Evolutionary conservation across 2,113 vertebrate genomes (phyloP), one percentile per base, ranked within the genome.

Genomic region (Atrichornis clamosus): DNA sequence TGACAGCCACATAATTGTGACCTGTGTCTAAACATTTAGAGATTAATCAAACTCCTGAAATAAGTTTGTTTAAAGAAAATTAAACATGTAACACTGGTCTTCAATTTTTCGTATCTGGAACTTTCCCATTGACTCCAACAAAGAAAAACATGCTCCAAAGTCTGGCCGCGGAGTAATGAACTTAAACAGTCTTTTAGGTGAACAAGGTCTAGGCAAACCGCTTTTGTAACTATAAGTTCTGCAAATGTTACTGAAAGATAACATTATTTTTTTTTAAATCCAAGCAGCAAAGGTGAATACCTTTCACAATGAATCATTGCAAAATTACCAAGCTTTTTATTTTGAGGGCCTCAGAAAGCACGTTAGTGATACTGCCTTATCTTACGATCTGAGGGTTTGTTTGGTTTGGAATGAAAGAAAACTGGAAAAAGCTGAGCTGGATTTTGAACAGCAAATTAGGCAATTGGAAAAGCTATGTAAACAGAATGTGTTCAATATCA

Each of bases 221-320:
- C 84, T 93, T 95, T 77, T 96, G 95, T 94, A 95, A 94, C 79
- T 90, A 21, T 64, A 96, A 89, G 64, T 93, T 96, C 73, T 94
- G 96, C 90, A 94, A 94, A 94, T 84, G 83, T 92, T 90, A 86
- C 79, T 92, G 50, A 84, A 93, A 94, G 90, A 95, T 95, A 89
- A 96, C 49, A 49, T 47, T 74, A 49, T 47, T 92, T 90, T 86
- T 95, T 81, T 72, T 46, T 11, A 53, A 95, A 94, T 94, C 95
- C 92, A 93, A 93, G 92, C 81, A 95, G 90, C 92, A 97, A 96
- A 94, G 92, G 82, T 94, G 95, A 97, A 77, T 88, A 74, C 72
- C 93, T 97, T 97, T 91, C 95, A 95, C 95, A 96, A 97, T 35
- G 72, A 94, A 90, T 67, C 75, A 90, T 96, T 97, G 96, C 96